Base-by-base conservation (phyloP, 2,797 vertebrate species). In the Alcedo quadribrachys region DNA sequence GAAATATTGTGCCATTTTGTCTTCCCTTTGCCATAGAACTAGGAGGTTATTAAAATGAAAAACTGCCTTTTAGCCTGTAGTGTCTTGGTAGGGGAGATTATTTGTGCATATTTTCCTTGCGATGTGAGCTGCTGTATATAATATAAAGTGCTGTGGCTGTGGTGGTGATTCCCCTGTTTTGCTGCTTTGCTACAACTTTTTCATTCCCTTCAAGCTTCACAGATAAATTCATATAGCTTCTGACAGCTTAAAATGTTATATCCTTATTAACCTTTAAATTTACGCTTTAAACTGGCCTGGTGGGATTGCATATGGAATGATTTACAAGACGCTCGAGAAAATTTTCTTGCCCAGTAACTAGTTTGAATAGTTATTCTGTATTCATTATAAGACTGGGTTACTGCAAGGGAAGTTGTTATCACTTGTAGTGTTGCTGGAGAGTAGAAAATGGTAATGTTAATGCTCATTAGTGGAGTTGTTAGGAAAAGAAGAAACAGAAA, bases 201-300 rank as follows among this genome's bases (percentile, higher is more conserved):
- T 78, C 58, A 71, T 95, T 96, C 97, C 96, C 96, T 95, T 85
- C 95, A 87, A 96, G 96, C 96, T 91, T 96, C 91, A 89, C 94
- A 95, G 86, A 96, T 94, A 94, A 97, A 97, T 97, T 97, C 95
- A 57, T 96, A 96, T 97, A 33, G 25, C 94, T 97, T 96, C 87
- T 97, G 97, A 97, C 96, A 97, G 95, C 92, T 97, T 96, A 95
- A 97, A 97, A 97, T 97, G 97, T 97, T 97, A 96, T 95, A 94
- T 97, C 97, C 97, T 97, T 97, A 97, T 98, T 98, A 98, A 97
- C 96, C 97, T 98, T 97, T 98, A 97, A 97, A 97, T 98, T 98
- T 97, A 95, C 81, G 66, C 97, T 96, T 87, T 77, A 90, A 97
- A 96, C 95, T 96, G 97, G 95, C 97, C 96, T 97, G 94, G 94